Evolutionary conservation across 92 coral and sea anemone species (phyloP), one percentile per base, ranked within the genome.

Genomic region (Bergia sp.): DNA sequence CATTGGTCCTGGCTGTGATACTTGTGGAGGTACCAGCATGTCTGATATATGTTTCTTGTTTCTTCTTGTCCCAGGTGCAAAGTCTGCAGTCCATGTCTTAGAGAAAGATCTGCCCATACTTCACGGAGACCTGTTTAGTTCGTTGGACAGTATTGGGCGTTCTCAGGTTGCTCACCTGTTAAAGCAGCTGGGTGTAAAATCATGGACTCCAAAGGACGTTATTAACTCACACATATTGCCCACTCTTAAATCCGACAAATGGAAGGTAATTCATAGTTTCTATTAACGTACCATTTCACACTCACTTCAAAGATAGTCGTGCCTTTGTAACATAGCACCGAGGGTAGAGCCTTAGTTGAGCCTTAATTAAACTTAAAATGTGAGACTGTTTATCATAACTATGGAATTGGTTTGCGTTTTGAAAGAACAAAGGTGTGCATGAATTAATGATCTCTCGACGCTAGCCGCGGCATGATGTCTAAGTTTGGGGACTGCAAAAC

Each of bases 171-270:
- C 91, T 57, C 91, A 94, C 61, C 88, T 96, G 45, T 89, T 96
- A 41, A 83, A 90, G 37, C 92, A 91, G 42, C 91, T 96, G 21
- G 98, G 97, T 10, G 98, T 96, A 55, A 96, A 91, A 76, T 88
- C 89, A 36, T 94, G 94, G 91, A 84, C 95, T n/a, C 89, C 98
- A 18, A 91, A 88, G 90, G 98, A 96, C 43, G 90, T 96, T 53
- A 91, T 96, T 47, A 87, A 94, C 86, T 90, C 92, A 41, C 98
- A 94, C 80, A 93, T 96, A 47, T 82, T 96, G 36, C 98, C 98
- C 5, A 91, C 94, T 39, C 83, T 96, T 2, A 90, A 91, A 86
- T 93, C 96, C 15, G 89, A 91, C 47, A 94, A 89, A 57, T 93
- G 97, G 94, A 92, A 94, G 93, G 94, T 95, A 90, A 61, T 23